These are phyloP conservation scores for Delichon dasypus DNA, from an alignment of 2,797 vertebrate genomes.

Conservation along the genomic window DNA sequence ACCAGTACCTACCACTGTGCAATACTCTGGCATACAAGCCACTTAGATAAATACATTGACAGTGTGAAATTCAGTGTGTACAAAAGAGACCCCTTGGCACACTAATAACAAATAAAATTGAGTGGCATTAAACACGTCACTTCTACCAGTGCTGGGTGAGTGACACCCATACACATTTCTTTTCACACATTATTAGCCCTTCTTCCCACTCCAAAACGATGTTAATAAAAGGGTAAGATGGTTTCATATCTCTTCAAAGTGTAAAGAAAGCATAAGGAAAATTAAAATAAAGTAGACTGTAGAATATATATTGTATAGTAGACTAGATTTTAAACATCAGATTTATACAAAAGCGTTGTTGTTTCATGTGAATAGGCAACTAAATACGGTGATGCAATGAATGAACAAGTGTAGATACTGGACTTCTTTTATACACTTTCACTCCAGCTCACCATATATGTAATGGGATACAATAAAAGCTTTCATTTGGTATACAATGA, in stretches of 20 bases:
- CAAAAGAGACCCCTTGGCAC: not conserved
- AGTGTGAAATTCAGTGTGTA: not conserved
- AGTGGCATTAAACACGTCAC: not conserved
- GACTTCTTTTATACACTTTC: conserved; percentile 42
- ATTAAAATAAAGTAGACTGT: not conserved
- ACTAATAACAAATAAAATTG: conserved; percentile 6
- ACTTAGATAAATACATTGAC: not conserved
- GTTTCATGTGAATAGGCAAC: conserved; percentile 65
- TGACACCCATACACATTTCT: not conserved
- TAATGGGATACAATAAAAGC: conserved; percentile 69
- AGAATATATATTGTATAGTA: not conserved
- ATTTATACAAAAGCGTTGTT: conserved; percentile 52
- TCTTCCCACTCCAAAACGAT: not conserved
- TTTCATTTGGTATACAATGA: conserved; percentile 52
- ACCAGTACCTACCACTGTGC: not conserved
- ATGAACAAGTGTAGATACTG: conserved; percentile 62
- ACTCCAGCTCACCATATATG: conserved; percentile 52
- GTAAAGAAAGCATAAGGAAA: not conserved
- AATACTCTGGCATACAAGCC: not conserved
- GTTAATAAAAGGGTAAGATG: not conserved
- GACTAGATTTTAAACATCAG: conserved; percentile 16
- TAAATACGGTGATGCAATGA: conserved; percentile 64
- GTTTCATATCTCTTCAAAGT: not conserved
- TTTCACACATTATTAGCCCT: not conserved
- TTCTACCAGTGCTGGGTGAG: not conserved